Conservation (phyloP, 1,140 invertebrate species). For the Muscidifurax raptorellus region DNA sequence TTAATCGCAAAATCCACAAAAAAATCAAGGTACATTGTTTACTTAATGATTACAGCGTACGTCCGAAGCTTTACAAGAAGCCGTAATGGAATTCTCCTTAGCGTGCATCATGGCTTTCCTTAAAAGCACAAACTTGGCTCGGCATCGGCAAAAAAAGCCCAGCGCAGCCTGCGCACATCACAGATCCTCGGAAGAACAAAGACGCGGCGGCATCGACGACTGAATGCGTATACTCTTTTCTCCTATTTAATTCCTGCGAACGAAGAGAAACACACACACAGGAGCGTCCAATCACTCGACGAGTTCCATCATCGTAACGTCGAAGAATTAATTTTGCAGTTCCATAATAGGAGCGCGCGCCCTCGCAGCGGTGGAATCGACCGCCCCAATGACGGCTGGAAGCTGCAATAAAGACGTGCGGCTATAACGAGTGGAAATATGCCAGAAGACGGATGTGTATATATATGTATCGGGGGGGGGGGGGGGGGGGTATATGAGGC, state of each 20-base stretch:
- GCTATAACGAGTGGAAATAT: constrained; percentile 4
- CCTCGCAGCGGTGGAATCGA: too few relatives aligned
- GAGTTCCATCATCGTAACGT: constrained; percentile 38
- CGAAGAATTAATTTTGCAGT: constrained; percentile 44
- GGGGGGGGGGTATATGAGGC: too few relatives aligned
- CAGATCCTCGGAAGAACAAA: background rate
- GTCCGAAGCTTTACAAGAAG: constrained; percentile 21
- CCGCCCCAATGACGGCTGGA: background rate
- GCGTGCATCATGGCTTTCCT: constrained; percentile 20
- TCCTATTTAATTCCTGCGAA: background rate
- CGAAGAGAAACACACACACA: constrained; percentile 1
- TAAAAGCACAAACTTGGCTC: constrained; percentile 35
- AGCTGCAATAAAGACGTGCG: constrained; percentile 36
- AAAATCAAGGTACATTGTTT: constrained; percentile 13
- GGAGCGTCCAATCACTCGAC: constrained; percentile 24
- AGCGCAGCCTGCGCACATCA: background rate
- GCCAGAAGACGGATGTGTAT: background rate
- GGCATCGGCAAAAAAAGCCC: background rate
- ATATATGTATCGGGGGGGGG: constrained; percentile 1
- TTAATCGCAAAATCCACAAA: background rate
- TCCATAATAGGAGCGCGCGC: constrained; percentile 41
- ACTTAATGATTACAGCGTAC: constrained; percentile 34
- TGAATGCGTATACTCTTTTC: background rate
- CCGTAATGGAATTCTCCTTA: constrained; percentile 33
- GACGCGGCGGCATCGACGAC: background rate